Evolutionary conservation across 2,113 vertebrate species (phyloP), one percentile per base, ranked within the genome.

Genomic region (Callionymus lyra): DNA sequence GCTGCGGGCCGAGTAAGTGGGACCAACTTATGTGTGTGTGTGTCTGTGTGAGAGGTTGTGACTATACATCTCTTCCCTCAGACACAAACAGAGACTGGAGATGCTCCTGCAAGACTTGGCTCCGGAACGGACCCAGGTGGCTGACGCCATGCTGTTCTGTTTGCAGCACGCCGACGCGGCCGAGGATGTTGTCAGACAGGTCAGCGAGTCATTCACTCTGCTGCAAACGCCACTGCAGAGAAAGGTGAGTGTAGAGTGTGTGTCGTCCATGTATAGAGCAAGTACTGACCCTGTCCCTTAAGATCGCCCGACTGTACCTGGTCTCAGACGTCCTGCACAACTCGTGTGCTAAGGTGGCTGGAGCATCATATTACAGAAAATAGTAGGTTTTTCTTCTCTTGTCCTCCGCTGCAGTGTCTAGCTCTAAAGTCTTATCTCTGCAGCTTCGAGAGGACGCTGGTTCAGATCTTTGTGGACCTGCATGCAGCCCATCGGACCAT

Each of bases 351-450:
- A 88, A 88, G 82, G 86, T 86, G 15, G 70, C 82, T 3, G 81
- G 86, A 36, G 86, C 86, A 2, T 87, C 87, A 5, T 86, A 88
- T 75, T 88, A 86, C 62, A 75, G 87, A 14, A 88, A 88, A 86
- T 87, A 80, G 87, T 88, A 77, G 83, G 83, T 49, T 6, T 38
- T 9, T 10, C 39, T 31, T 10, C 38, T 36, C 47, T 6, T 14
- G 1, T 34, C 19, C 12, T 44, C 1, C n/a, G 19, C 6, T 11
- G 10, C 19, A 38, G 10, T 6, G 11, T 10, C 1, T 5, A 6
- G 0, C 4, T 54, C 10, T 53, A 48, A 4, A 13, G 19, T 34
- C 1, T 17, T 13, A 6, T 50, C 16, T 56, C 27, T 47, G 12
- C 38, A 88, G 86, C 71, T 88, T 88, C 65, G 87, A 88, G 76